These are phyloP conservation scores for Muscicapa comitata DNA, from an alignment of 2,797 vertebrate genomes.

Conservation along the genomic window DNA sequence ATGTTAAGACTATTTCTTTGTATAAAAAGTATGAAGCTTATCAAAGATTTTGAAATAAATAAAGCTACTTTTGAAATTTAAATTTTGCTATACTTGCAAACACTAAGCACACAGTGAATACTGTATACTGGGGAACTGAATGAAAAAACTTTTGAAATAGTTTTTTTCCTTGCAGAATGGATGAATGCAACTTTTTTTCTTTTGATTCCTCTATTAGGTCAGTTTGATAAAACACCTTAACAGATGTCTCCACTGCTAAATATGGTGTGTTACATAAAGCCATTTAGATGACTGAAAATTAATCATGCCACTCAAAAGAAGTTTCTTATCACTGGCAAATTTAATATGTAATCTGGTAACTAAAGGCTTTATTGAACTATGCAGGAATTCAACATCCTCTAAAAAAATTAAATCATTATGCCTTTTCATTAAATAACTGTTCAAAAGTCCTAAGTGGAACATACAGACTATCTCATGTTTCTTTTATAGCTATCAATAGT, in stretches of 20 bases:
- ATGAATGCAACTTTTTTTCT: not conserved
- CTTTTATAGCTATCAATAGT: constrained; percentile 13
- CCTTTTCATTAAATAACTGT: not conserved
- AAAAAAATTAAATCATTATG: constrained; percentile 22
- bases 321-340: constrained; percentile 12
- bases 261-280: constrained; percentile 2
- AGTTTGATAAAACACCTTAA: constrained; percentile 36
- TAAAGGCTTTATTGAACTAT: constrained; percentile 11
- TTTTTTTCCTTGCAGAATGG: not conserved
- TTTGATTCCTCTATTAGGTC: not conserved
- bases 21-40: not conserved
- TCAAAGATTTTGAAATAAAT: not conserved
- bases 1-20: not conserved
- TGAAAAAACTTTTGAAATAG: constrained; percentile 5
- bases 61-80: constrained; percentile 32
- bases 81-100: not conserved
- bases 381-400: not conserved
- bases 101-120: not conserved
- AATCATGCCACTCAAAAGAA: not conserved
- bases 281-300: constrained; percentile 2
- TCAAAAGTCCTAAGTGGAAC: not conserved
- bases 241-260: not conserved
- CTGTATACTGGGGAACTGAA: not conserved
- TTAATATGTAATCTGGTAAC: constrained; percentile 24
- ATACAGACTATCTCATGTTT: not conserved